Percentiles rank a stretch among this genome's conserved stretches.
phyloP scores from a whole-genome alignment of 2,113 vertebrate genomes.

The Parus major region DNA sequence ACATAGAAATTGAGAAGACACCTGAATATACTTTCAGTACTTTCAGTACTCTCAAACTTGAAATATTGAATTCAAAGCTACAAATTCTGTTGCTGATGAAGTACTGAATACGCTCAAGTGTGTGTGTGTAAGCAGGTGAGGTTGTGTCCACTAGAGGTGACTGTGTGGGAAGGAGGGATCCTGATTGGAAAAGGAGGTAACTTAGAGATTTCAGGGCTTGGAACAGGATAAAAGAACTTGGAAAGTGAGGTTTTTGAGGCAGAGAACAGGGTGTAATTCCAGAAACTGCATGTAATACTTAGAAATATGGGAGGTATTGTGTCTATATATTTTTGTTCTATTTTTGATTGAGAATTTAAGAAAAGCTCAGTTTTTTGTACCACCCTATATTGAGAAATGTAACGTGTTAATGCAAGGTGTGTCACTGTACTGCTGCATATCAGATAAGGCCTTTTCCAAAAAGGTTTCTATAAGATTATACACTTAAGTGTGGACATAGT shows the following conservation, averaged over 20 bases:
- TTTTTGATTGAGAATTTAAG: neutral
- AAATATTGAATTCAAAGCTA: neutral
- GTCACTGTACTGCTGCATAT: neutral
- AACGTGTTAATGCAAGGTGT: neutral
- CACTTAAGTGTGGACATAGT: neutral
- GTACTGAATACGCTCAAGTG: neutral
- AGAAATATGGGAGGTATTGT: neutral
- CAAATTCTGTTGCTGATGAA: neutral
- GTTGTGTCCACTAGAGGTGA: neutral
- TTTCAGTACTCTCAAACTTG: neutral
- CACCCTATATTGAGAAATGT: neutral
- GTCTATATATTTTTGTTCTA: neutral
- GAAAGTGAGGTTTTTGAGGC: neutral
- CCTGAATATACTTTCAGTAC: neutral
- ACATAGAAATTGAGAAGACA: neutral
- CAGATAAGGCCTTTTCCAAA: neutral
- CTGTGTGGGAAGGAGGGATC: neutral
- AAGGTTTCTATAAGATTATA: neutral
- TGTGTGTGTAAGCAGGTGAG: neutral
- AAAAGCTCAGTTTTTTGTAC: neutral
- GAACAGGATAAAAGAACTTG: neutral
- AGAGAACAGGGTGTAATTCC: neutral
- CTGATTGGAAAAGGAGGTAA: neutral
- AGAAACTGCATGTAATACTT: neutral
- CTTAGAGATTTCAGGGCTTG: neutral